Evolutionary conservation across 2,113 vertebrate genomes (phyloP), one percentile per base, ranked within the genome.

Genomic region (Tragulus kanchil): DNA sequence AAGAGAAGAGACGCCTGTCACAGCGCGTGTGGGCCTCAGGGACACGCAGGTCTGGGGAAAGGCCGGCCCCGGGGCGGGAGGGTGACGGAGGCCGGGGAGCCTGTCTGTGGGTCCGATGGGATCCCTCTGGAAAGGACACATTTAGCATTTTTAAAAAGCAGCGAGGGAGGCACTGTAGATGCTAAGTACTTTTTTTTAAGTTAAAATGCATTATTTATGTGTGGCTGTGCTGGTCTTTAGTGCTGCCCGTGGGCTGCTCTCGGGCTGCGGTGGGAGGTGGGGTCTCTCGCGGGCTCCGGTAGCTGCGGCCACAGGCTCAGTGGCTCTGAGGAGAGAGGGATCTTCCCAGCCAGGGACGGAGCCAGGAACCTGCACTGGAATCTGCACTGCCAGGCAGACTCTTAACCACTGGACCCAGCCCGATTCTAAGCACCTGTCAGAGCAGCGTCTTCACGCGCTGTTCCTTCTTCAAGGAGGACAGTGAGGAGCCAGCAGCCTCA

Each of bases 51-150:
- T 7, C 31, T 14, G 8, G 36, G n/a, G 61, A n/a, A n/a, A 67
- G n/a, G 56, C 3, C 19, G 0, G 92, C 42, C 19, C 31, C 15
- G 12, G 16, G 0, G 10, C 3, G 17, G 19, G 5, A 16, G 14
- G 26, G 9, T 0, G 2, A 4, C 61, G 21, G 65, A 65, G 42
- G 28, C 25, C 0, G 1, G 45, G n/a, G 17, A 11, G 13, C 5
- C 3, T n/a, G 14, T 56, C 13, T 75, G 61, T 12, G 56, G 54
- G 28, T 91, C 64, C 48, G 48, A 85, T 36, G 59, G 7, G 31
- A 59, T 50, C 4, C 3, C 12, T 3, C 62, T 21, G 13, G 83
- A 89, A 90, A 7, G 21, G 25, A 52, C 21, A 58, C 13, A 12
- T 28, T 31, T n/a, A 52, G 45, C 10, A 42, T 69, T 62, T 77